These are phyloP conservation scores for Drosophila oshimai DNA, from an alignment of 1,140 invertebrate genomes.

Conservation along the genomic window DNA sequence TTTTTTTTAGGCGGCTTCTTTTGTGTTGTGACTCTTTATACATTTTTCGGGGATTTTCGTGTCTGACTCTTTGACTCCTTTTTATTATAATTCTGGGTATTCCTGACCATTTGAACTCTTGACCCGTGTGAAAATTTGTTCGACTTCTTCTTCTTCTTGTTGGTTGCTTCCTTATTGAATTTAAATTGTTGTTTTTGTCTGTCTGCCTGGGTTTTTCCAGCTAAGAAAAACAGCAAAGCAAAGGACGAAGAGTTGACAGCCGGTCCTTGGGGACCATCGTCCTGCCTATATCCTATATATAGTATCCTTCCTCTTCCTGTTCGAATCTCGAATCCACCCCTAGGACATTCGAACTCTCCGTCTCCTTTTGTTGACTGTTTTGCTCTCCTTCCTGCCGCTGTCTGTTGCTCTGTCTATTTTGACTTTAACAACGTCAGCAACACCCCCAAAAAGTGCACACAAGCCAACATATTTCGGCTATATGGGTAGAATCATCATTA, in stretches of 20 bases:
- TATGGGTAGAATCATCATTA: conserved; percentile 57
- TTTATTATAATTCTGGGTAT: conserved; percentile 38
- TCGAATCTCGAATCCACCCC: conserved; percentile 47
- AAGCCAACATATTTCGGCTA: conserved; percentile 18
- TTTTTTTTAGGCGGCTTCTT: conserved; percentile 23
- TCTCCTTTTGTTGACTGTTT: background rate
- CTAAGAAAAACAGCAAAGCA: conserved; percentile 2
- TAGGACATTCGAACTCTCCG: conserved; percentile 35
- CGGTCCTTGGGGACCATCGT: conserved; percentile 1
- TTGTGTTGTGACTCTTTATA: conserved; percentile 33
- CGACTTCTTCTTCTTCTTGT: background rate
- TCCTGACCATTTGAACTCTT: conserved; percentile 37
- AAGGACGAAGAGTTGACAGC: conserved; percentile 26
- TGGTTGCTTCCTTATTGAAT: conserved; percentile 57
- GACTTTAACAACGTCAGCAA: conserved; percentile 78
- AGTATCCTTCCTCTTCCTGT: too few species aligned
- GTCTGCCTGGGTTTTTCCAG: conserved; percentile 7
- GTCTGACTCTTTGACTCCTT: conserved; percentile 20
- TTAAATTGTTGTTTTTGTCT: conserved; percentile 52
- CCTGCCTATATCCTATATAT: conserved; percentile 29
- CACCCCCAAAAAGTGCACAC: conserved; percentile 55
- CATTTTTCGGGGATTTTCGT: background rate
- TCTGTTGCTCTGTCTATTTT: conserved; percentile 64
- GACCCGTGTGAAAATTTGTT: conserved; percentile 16
- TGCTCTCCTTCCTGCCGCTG: conserved; percentile 24